These are phyloP conservation scores for Callosobruchus maculatus DNA, from an alignment of 2,888 invertebrate genomes.

Conservation along the genomic window DNA sequence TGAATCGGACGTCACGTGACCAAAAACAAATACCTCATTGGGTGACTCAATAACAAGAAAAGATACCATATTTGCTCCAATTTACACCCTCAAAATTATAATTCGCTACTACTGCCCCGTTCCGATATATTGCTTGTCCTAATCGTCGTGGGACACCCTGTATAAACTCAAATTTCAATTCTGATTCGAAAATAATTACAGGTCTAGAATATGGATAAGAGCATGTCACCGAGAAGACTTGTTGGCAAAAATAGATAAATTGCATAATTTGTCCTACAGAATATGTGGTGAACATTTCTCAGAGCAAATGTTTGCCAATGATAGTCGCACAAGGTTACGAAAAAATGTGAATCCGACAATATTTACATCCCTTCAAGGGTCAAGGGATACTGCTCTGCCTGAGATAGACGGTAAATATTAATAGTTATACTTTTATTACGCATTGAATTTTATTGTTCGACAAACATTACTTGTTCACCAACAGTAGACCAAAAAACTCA, in stretches of 20 bases:
- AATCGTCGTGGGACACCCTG: too few relatives aligned
- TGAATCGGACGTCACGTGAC: too few relatives aligned
- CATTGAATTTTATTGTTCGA: neutral
- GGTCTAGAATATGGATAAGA: conserved; percentile 3
- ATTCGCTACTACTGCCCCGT: too few relatives aligned
- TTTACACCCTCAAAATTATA: too few relatives aligned
- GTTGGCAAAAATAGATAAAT: neutral
- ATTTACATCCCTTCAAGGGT: neutral
- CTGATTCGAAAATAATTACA: neutral
- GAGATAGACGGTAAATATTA: neutral
- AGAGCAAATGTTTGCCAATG: neutral
- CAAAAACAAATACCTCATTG: too few relatives aligned
- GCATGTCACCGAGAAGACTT: conserved; percentile 7
- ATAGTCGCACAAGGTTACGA: neutral
- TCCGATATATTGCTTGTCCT: too few relatives aligned
- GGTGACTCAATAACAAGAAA: too few relatives aligned
- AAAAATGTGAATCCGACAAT: neutral
- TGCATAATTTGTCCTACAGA: neutral
- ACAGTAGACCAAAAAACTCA: too few relatives aligned
- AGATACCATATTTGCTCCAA: too few relatives aligned
- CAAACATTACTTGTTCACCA: too few relatives aligned
- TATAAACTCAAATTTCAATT: neutral
- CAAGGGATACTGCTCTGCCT: neutral
- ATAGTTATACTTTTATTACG: neutral
- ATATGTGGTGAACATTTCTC: neutral